Conservation (phyloP, 2,797 vertebrate species). For the Hippopotamyrus pictus region DNA sequence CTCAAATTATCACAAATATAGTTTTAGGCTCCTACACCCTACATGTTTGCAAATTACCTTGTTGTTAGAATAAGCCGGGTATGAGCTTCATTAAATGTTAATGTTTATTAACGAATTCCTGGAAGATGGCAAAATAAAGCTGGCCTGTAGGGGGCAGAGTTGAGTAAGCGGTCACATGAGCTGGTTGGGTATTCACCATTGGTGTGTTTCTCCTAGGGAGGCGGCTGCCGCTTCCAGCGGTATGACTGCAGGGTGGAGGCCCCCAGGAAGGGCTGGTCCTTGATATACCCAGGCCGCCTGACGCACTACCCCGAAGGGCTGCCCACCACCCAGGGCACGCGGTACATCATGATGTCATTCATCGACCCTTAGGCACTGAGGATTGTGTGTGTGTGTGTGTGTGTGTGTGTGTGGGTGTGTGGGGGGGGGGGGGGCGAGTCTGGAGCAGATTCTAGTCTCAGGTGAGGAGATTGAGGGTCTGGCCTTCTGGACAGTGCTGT, state of each 20-base stretch:
- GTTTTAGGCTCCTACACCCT: no score
- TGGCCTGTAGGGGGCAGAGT: not conserved
- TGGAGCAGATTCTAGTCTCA: not conserved
- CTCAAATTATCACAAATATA: no score
- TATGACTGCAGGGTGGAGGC: conserved; percentile 72
- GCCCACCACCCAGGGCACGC: conserved; percentile 54
- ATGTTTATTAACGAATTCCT: not conserved
- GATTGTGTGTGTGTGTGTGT: not conserved
- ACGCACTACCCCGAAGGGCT: conserved; percentile 64
- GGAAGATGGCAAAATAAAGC: not conserved
- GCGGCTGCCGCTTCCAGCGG: conserved; percentile 76
- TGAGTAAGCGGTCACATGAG: not conserved
- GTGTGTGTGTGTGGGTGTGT: no score
- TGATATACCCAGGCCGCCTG: conserved; percentile 59
- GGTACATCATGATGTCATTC: conserved; percentile 88
- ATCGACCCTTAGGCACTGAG: conserved; percentile 67
- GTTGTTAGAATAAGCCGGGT: not conserved
- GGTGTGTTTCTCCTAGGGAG: conserved; percentile 58
- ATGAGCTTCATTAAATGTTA: not conserved
- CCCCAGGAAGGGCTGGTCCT: conserved; percentile 56
- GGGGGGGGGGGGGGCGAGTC: not conserved
- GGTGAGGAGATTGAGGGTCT: not conserved
- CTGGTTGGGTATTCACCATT: not conserved
- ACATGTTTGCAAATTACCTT: not conserved
- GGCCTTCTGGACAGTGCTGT: not conserved